phyloP scores from a whole-genome alignment of 2,888 invertebrate genomes.

The Morpho achilles region DNA sequence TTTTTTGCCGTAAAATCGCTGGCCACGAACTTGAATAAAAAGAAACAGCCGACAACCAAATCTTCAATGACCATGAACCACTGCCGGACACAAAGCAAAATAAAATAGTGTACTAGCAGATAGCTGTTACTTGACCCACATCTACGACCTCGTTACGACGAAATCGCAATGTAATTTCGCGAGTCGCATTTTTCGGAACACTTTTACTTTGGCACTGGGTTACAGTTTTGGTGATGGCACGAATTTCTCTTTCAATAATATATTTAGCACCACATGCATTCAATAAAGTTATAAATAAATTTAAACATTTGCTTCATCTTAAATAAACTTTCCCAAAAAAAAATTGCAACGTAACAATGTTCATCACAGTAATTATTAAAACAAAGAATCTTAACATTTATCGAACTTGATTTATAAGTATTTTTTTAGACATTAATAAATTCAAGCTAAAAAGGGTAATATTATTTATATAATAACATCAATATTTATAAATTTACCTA shows the following conservation, averaged over 20 bases:
- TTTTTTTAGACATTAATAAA: too few species aligned
- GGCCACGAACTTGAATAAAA: slow-evolving; percentile 13
- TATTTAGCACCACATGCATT: slow-evolving; percentile 34
- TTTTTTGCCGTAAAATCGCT: slow-evolving; percentile 3
- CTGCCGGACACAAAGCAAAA: slow-evolving; percentile 51
- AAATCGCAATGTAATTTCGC: slow-evolving; percentile 79
- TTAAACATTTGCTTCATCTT: too few species aligned
- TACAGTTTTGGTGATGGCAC: slow-evolving; percentile 63
- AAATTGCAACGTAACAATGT: too few species aligned
- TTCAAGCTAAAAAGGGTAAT: too few species aligned
- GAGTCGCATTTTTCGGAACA: slow-evolving; percentile 74
- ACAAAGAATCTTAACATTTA: too few species aligned
- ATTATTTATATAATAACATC: too few species aligned
- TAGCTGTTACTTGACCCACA: slow-evolving; percentile 76
- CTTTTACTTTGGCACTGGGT: slow-evolving; percentile 72
- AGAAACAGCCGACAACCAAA: slow-evolving; percentile 35
- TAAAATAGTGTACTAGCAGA: slow-evolving; percentile 59
- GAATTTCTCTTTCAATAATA: slow-evolving; percentile 73
- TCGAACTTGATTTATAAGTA: too few species aligned
- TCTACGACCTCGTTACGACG: slow-evolving; percentile 70
- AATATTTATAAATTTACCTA: too few species aligned
- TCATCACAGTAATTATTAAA: too few species aligned
- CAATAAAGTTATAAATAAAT: too few species aligned
- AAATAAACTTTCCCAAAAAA: too few species aligned
- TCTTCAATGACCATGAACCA: slow-evolving; percentile 54